Evolutionary conservation across 2,113 vertebrate genomes (phyloP), one percentile per base, ranked within the genome.

Genomic region (Cyprinus carpio): DNA sequence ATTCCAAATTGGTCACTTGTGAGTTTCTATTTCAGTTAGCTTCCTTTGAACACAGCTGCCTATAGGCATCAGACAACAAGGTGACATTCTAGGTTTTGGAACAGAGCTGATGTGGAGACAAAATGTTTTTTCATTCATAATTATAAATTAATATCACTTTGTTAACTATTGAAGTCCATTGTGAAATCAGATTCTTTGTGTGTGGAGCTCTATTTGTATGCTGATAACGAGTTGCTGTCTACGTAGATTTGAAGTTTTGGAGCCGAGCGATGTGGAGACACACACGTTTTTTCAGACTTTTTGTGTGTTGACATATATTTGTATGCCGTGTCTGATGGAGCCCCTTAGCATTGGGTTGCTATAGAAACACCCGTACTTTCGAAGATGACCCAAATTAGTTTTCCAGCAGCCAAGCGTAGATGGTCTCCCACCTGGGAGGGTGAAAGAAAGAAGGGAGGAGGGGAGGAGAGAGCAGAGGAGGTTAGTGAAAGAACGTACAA

Each of bases 311-410:
- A n/a, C n/a, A n/a, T n/a, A n/a, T n/a, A n/a, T n/a, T n/a, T n/a
- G n/a, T n/a, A n/a, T n/a, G n/a, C n/a, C n/a, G n/a, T n/a, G 75
- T 75, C 56, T 85, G 75, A 54, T 65, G 62, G 43, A 74, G 49
- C 74, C 40, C 72, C 51, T 85, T 93, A 92, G 84, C 87, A 91
- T 92, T 89, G 87, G 31, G 90, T 94, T 93, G 29, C 89, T 87
- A 92, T 94, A 89, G 91, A 85, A 93, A 95, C 92, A 0, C 0
- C 87, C 82, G 89, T 83, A 83, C 82, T 90, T 87, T 89, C 82
- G 87, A 89, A 91, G 91, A 87, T 94, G 92, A 94, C 89, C 92
- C 89, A 95, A 94, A 94, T 94, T 93, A 92, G 90, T 94, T 92
- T 93, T 90, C 88, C 62, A 92, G 88, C 87, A 91, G 92, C 91